phyloP scores from a whole-genome alignment of 2,888 invertebrate genomes.

The Frankliniella intonsa region DNA sequence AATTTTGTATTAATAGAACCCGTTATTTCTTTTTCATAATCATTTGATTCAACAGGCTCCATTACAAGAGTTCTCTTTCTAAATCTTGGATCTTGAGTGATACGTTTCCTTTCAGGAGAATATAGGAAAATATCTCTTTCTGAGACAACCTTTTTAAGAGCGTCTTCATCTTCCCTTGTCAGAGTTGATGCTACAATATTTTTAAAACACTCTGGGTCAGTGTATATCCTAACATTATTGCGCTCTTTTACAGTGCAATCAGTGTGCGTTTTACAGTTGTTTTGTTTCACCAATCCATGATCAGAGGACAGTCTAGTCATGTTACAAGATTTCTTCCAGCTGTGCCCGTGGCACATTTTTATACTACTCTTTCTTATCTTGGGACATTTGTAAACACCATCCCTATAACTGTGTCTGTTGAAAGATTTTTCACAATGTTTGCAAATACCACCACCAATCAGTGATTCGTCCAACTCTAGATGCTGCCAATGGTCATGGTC shows the following conservation, averaged over 20 bases:
- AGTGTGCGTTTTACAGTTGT: too few species aligned
- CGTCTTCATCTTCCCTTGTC: neutral
- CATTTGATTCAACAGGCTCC: neutral
- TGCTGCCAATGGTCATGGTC: neutral
- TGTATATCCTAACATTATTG: neutral
- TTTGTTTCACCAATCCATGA: too few species aligned
- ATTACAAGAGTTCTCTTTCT: neutral
- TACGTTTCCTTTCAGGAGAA: neutral
- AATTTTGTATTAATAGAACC: neutral
- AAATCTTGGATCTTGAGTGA: neutral
- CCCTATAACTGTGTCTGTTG: neutral
- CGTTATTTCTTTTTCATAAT: neutral
- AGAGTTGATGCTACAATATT: neutral
- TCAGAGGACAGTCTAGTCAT: too few species aligned
- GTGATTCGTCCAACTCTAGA: neutral
- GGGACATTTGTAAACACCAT: neutral
- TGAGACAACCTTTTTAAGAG: neutral
- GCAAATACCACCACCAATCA: neutral
- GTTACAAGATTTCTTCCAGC: neutral
- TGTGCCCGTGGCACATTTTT: neutral
- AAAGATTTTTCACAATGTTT: neutral
- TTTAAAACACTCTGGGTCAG: neutral
- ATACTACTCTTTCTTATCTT: neutral
- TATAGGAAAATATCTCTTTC: neutral
- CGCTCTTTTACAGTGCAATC: too few species aligned